A percentile compares a stretch with the other conserved stretches of the same genome.
Conservation (phyloP, 2,888 invertebrate genomes). For the Heterodera filipjevi region DNA sequence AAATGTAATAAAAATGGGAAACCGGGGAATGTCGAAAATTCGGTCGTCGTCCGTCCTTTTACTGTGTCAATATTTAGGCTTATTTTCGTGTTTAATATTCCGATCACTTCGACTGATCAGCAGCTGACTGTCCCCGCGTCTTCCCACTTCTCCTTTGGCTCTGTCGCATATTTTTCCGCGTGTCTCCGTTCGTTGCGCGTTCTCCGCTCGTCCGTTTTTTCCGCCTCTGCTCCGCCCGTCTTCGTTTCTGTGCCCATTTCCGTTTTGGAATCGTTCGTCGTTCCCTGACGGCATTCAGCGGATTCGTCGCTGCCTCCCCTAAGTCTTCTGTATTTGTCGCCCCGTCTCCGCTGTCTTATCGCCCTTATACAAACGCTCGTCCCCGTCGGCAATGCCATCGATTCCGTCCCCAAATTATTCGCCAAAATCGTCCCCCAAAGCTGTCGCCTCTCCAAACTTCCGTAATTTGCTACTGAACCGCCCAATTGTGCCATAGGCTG, state of each 20-base stretch:
- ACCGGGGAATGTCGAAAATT: too few species aligned
- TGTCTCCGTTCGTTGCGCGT: neutral
- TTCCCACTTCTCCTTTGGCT: neutral
- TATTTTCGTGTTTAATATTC: too few species aligned
- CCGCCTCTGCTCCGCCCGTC: too few species aligned
- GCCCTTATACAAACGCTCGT: neutral
- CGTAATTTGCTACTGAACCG: neutral
- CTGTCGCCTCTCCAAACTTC: neutral
- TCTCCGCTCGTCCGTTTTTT: neutral
- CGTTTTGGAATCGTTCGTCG: neutral
- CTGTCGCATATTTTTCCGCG: neutral
- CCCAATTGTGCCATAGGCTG: conserved; percentile 3
- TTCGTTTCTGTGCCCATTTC: neutral
- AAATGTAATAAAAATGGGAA: too few species aligned
- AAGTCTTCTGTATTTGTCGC: conserved; percentile 1
- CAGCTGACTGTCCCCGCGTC: neutral
- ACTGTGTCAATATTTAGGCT: too few species aligned
- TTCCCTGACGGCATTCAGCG: neutral
- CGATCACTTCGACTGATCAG: too few species aligned
- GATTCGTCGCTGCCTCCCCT: conserved; percentile 7
- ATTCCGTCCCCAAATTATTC: neutral
- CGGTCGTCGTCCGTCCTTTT: too few species aligned
- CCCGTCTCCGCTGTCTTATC: neutral
- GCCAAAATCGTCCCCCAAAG: neutral
- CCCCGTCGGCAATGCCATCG: neutral